Evolutionary conservation across 2,797 vertebrate species (phyloP).

Genomic region (Anisognathus igniventris): DNA sequence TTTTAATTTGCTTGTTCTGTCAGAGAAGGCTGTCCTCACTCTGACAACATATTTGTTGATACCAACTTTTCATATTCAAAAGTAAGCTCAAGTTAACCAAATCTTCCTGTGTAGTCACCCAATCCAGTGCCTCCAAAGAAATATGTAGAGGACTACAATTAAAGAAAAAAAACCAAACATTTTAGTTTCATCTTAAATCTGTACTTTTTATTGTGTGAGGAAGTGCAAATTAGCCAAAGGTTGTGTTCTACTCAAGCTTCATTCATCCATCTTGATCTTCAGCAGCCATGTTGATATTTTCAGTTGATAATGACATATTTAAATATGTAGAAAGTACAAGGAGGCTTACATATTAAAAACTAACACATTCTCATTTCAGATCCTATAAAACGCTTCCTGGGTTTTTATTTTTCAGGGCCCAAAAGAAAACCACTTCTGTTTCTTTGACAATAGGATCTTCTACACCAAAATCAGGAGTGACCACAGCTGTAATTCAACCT

Average conservation of each 20-base stretch:
- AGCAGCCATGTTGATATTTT: background rate
- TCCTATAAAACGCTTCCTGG: background rate
- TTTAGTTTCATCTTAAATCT: background rate
- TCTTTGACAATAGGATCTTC: constrained; percentile 92
- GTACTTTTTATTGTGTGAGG: background rate
- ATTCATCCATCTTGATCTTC: background rate
- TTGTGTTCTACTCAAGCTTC: background rate
- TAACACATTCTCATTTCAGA: background rate
- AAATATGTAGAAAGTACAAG: background rate
- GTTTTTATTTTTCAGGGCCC: constrained; percentile 74
- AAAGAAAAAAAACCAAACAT: background rate
- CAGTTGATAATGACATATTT: background rate
- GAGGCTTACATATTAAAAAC: background rate
- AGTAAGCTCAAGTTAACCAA: background rate
- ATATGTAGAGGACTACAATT: background rate
- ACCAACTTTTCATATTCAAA: background rate
- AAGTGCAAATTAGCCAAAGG: background rate
- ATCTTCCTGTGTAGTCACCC: background rate
- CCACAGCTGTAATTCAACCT: constrained; percentile 88
- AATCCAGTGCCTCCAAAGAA: background rate
- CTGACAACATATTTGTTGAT: background rate
- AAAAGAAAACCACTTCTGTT: constrained; percentile 94
- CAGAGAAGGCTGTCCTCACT: background rate
- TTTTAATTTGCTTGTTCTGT: background rate
- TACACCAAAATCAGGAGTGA: constrained; percentile 85